Evolutionary conservation across 1,140 invertebrate genomes (phyloP), one percentile per base, ranked within the genome.

Genomic region (Tetramorium simillimum): DNA sequence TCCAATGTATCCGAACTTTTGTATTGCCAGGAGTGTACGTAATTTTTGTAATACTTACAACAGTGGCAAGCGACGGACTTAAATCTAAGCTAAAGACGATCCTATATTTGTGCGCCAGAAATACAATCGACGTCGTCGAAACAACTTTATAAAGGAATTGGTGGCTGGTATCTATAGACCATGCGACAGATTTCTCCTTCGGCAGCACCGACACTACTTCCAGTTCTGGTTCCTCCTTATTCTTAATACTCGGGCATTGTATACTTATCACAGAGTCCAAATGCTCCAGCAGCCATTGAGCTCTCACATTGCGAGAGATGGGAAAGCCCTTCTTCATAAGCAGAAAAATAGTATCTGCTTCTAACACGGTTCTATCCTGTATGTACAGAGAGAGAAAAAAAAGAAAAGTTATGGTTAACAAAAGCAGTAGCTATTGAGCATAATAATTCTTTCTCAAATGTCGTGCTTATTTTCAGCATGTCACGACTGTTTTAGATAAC

Each of bases 1-100:
- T 33, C 4, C 33, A 0, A 3, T 3, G 33, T 33, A 33, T 33
- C 33, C 33, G 4, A 33, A 33, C 33, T 33, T 33, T 33, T 33
- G 33, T 33, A 33, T 33, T 33, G 33, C 33, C 3, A 3, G 33
- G 3, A 33, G 33, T 33, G 33, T 33, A 33, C 0, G 3, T 33
- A 33, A 33, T 33, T 33, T 33, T 81, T 58, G 75, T 46, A 88
- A 92, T 94, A 97, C 92, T 94, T 89, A 95, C 97, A 67, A 98
- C 97, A 90, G 97, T 96, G 43, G 97, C 96, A 84, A 97, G 95
- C 3, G 98, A 98, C 24, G 98, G 97, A 94, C 97, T 98, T 86
- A 98, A 96, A 94, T 98, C 98, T 70, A 98, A 95, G 92, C 97
- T 97, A 94, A 97, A 98, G 33, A 97, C 97, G 86, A 98, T 96